phyloP scores from a whole-genome alignment of 2,888 invertebrate genomes.

The Ferdinandea cuprea region DNA sequence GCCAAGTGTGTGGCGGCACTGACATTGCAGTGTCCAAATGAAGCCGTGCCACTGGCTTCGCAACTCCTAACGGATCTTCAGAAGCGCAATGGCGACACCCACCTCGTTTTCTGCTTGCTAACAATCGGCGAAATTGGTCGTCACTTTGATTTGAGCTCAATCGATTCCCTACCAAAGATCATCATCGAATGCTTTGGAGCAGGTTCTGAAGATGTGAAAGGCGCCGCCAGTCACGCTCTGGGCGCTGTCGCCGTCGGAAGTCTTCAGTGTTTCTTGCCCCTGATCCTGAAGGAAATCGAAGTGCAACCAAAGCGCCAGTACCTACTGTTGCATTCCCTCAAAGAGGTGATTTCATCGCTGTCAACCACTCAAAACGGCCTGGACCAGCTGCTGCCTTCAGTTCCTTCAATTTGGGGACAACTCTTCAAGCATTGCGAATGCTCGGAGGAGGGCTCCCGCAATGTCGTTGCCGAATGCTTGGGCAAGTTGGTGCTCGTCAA shows the following conservation, averaged over 20 bases:
- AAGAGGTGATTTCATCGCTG: conserved; percentile 96
- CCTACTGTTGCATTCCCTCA: conserved; percentile 96
- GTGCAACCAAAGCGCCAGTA: conserved; percentile 97
- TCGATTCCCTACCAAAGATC: conserved; percentile 89
- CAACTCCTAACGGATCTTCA: conserved; percentile 89
- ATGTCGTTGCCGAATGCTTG: conserved; percentile 99
- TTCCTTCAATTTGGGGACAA: conserved; percentile 95
- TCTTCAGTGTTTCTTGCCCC: conserved; percentile 95
- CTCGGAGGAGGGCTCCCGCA: conserved; percentile 98
- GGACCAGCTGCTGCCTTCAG: conserved; percentile 90
- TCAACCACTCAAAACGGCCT: conserved; percentile 90
- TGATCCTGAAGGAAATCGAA: conserved; percentile 96
- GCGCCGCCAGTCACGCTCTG: conserved; percentile 97
- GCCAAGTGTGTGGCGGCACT: conserved; percentile 98
- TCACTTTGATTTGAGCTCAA: conserved; percentile 92
- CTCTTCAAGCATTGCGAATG: conserved; percentile 98
- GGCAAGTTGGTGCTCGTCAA: conserved; percentile 97
- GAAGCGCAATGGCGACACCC: conserved; percentile 87
- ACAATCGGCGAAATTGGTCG: conserved; percentile 99
- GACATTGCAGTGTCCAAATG: conserved; percentile 90
- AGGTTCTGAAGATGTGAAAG: conserved; percentile 97
- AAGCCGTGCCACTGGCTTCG: conserved; percentile 87
- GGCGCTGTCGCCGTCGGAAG: conserved; percentile 98
- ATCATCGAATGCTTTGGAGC: conserved; percentile 94
- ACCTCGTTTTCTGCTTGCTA: conserved; percentile 95